Evolutionary conservation across 2,797 vertebrate genomes (phyloP).

Genomic region (Paedocypris micromegethes): DNA sequence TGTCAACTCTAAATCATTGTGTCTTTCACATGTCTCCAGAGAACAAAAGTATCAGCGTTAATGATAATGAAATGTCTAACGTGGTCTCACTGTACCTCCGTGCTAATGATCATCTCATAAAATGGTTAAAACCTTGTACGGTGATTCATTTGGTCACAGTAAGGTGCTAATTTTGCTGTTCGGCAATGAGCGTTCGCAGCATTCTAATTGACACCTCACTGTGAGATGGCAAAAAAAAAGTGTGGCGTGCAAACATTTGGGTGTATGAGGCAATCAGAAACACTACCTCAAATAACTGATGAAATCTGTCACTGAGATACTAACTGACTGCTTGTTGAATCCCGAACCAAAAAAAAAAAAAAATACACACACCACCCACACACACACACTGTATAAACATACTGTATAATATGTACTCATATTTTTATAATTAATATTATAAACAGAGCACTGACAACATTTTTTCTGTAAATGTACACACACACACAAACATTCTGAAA

Average conservation of each 20-base stretch:
- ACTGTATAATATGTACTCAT: too few relatives aligned
- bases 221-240: slow-evolving; percentile 37
- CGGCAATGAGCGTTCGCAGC: slow-evolving; percentile 34
- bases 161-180: slow-evolving; percentile 38
- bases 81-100: slow-evolving; percentile 7
- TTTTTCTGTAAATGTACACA: not conserved
- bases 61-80: slow-evolving; percentile 1
- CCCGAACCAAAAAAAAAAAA: too few relatives aligned
- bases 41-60: not conserved
- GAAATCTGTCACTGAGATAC: not conserved
- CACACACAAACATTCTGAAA: not conserved
- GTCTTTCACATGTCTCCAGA: not conserved
- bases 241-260: slow-evolving; percentile 38
- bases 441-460: too few relatives aligned
- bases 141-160: slow-evolving; percentile 37
- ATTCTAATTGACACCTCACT: slow-evolving; percentile 42
- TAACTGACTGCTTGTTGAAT: too few relatives aligned
- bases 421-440: too few relatives aligned
- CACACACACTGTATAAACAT: too few relatives aligned
- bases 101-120: slow-evolving; percentile 11
- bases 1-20: too few relatives aligned
- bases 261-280: slow-evolving; percentile 42
- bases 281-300: slow-evolving; percentile 40
- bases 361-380: too few relatives aligned
- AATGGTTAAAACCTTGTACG: slow-evolving; percentile 22